Evolutionary conservation across 2,113 vertebrate species (phyloP).

Genomic region (Chelonoidis abingdonii): DNA sequence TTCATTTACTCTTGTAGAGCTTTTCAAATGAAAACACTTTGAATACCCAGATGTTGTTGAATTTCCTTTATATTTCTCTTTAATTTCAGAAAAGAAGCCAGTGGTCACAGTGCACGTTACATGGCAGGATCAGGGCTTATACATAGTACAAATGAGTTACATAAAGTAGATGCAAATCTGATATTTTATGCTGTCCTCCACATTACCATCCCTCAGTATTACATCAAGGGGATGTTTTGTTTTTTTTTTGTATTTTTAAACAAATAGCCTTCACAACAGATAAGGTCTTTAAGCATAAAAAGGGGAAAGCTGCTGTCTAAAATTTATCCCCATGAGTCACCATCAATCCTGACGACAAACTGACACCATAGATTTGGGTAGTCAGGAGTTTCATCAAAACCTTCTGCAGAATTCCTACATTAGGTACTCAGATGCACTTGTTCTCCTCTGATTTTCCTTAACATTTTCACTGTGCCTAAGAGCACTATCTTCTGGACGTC

Average conservation of each 20-base stretch:
- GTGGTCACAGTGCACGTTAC: background rate
- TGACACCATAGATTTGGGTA: background rate
- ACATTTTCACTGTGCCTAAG: background rate
- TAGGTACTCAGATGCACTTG: background rate
- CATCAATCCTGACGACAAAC: background rate
- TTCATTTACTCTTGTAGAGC: background rate
- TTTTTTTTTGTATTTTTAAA: background rate
- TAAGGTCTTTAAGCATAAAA: background rate
- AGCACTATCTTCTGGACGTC: background rate
- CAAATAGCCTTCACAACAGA: background rate
- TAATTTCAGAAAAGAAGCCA: background rate
- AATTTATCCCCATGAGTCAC: background rate
- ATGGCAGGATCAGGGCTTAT: background rate
- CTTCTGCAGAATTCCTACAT: background rate
- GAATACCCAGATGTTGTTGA: background rate
- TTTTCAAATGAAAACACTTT: constrained; percentile 22
- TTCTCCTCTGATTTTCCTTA: background rate
- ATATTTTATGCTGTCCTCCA: background rate
- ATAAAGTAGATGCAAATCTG: background rate
- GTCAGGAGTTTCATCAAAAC: background rate
- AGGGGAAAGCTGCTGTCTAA: background rate
- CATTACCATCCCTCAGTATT: constrained; percentile 9
- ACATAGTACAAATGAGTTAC: background rate
- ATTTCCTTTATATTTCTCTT: background rate
- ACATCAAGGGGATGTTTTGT: background rate